Evolutionary conservation across 2,113 vertebrate species (phyloP).

Genomic region (Entelurus aequoreus): DNA sequence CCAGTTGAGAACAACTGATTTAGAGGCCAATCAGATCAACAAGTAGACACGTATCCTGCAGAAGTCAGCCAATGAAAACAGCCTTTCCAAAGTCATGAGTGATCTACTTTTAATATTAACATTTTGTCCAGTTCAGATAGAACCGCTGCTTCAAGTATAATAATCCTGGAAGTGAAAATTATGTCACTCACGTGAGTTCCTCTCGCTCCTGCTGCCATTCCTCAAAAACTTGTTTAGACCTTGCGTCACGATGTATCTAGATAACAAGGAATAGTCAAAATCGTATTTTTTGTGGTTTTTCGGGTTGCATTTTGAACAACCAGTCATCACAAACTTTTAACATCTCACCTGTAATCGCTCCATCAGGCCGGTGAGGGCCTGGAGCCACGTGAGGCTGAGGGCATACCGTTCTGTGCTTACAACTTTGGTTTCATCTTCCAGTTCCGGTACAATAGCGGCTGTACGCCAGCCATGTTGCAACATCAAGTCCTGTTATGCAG

Average conservation of each 20-base stretch:
- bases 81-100: no score
- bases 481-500: constrained; percentile 73
- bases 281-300: background rate
- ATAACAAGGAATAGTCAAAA: background rate
- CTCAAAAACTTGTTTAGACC: constrained; percentile 70
- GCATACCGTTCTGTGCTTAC: constrained; percentile 78
- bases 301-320: no score
- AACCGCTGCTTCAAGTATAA: no score
- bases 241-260: constrained; percentile 70
- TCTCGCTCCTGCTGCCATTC: constrained; percentile 81
- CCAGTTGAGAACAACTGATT: no score
- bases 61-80: no score
- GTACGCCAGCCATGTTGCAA: constrained; percentile 82
- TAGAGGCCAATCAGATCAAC: no score
- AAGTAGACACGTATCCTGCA: no score
- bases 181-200: constrained; percentile 71
- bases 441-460: constrained; percentile 79
- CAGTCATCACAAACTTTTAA: background rate
- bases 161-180: no score
- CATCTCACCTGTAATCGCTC: constrained; percentile 77
- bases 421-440: constrained; percentile 79
- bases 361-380: constrained; percentile 80
- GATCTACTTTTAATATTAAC: no score
- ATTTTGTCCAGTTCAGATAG: no score
- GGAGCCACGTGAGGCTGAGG: constrained; percentile 79